Conservation (phyloP, 2,888 invertebrate genomes). For the Drosophila yooni region DNA sequence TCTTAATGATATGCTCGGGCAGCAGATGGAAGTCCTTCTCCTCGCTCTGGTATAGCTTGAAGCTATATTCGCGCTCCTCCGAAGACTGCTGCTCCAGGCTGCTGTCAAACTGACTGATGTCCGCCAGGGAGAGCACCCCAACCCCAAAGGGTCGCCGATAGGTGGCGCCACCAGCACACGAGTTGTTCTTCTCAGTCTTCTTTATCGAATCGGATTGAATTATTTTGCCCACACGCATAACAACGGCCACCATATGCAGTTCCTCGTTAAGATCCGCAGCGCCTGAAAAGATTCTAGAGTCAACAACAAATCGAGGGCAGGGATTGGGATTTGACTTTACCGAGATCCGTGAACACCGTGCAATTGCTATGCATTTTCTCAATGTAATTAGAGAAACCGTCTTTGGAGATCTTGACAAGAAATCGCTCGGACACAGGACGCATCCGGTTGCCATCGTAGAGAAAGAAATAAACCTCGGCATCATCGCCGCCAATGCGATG, state of each 20-base stretch:
- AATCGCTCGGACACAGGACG: slow-evolving; percentile 95
- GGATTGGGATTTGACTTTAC: slow-evolving; percentile 84
- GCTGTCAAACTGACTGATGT: slow-evolving; percentile 87
- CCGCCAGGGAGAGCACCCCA: slow-evolving; percentile 91
- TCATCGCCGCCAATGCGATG: slow-evolving; percentile 95
- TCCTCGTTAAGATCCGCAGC: slow-evolving; percentile 93
- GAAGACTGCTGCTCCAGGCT: slow-evolving; percentile 80
- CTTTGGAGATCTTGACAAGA: slow-evolving; percentile 94
- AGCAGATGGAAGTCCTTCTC: slow-evolving; percentile 96
- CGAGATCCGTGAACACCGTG: slow-evolving; percentile 92
- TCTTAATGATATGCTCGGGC: slow-evolving; percentile 94
- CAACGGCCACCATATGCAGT: slow-evolving; percentile 94
- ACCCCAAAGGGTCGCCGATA: slow-evolving; percentile 94
- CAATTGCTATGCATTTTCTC: slow-evolving; percentile 95
- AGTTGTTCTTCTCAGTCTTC: slow-evolving; percentile 82
- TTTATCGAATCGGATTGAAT: slow-evolving; percentile 86
- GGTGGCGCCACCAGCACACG: slow-evolving; percentile 66
- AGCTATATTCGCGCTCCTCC: slow-evolving; percentile 92
- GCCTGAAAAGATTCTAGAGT: slow-evolving; percentile 85
- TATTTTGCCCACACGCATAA: slow-evolving; percentile 95
- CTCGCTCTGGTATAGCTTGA: slow-evolving; percentile 93
- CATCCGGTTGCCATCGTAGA: slow-evolving; percentile 89
- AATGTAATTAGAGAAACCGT: slow-evolving; percentile 95
- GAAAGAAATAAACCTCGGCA: slow-evolving; percentile 94
- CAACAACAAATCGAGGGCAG: neutral